Evolutionary conservation across 2,113 vertebrate species (phyloP), one percentile per base, ranked within the genome.

Genomic region (Oceanodroma tethys): DNA sequence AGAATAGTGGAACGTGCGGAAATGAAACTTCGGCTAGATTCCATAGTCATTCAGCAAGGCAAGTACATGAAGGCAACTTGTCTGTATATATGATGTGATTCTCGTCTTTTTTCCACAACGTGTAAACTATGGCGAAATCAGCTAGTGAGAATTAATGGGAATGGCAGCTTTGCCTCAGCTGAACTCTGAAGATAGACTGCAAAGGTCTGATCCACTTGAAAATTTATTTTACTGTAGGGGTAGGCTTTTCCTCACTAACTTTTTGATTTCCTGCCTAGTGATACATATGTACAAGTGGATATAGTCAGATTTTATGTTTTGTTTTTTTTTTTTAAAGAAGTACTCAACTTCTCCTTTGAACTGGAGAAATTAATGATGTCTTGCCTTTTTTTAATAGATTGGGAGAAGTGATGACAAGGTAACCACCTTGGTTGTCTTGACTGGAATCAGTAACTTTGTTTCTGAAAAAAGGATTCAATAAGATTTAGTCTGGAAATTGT

Each of bases 41-140:
- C 99, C 11, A 99, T 99, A 8, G 99, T 99, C 92, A 99, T 99
- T 96, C 99, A 99, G 86, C 99, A 99, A 98, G 99, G 99, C 99
- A 95, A 79, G 95, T 90, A 18, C 2, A 26, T 7, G 59, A 16
- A 16, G 29, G 43, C 47, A 17, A 6, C 30, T 38, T 38, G 3
- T 40, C 68, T 1, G 0, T 45, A 7, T 7, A 7, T 4, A 1
- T 29, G 17, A 11, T 68, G 26, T 0, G 13, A 9, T 26, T 71
- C 32, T 42, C 18, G 16, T 34, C 7, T 26, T 27, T 23, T 42
- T 43, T n/a, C 42, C 7, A 3, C 47, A 48, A 6, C 13, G 23
- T 58, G 42, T 15, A 42, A 88, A 38, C 29, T 30, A 2, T 7
- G 19, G n/a, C 4, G 4, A 36, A 63, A 55, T 52, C 15, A 19